A percentile compares a stretch with the other conserved stretches of the same genome.
Evolutionary conservation across 2,113 vertebrate species (phyloP).

Genomic region (Chitala chitala): DNA sequence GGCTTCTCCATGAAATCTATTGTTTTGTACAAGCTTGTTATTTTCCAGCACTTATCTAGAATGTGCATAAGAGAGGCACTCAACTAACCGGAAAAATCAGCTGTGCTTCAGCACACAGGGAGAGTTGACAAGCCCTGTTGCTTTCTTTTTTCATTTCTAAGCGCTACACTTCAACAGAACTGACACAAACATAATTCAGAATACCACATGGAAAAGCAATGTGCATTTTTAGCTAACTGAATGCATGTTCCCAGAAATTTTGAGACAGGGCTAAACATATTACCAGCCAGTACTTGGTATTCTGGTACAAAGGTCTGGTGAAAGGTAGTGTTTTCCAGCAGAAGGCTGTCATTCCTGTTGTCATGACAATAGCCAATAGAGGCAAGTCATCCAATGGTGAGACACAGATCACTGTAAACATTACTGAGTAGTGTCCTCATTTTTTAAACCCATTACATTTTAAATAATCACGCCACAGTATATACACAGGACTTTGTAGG

Average conservation of each 20-base stretch:
- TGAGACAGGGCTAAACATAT: neutral
- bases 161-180: neutral
- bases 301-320: slow-evolving; percentile 3
- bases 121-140: neutral
- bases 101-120: neutral
- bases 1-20: neutral
- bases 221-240: neutral
- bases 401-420: no score
- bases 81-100: neutral
- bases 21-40: neutral
- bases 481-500: no score
- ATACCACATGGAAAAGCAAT: neutral
- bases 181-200: neutral
- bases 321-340: neutral
- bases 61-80: neutral
- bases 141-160: slow-evolving; percentile 2
- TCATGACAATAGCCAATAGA: neutral
- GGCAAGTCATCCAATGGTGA: neutral
- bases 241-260: neutral
- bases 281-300: slow-evolving; percentile 3
- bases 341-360: slow-evolving; percentile 13
- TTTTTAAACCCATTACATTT: no score
- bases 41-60: neutral
- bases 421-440: no score
- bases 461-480: no score